Evolutionary conservation across 2,888 invertebrate species (phyloP).

Genomic region (Galerucella calmariensis): DNA sequence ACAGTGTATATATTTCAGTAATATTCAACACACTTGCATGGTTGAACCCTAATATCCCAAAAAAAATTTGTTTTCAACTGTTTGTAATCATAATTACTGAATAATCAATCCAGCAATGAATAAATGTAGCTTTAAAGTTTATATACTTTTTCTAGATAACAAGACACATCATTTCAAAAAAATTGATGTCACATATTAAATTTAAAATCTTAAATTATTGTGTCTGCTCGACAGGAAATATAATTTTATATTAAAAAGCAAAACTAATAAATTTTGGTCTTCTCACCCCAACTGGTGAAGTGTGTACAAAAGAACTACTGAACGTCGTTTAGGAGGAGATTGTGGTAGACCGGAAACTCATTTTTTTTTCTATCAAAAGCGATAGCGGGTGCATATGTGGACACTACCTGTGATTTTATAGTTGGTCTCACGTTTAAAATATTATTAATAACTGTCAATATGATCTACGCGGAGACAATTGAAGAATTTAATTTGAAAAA

Average conservation of each 20-base stretch:
- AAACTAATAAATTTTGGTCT: constrained; percentile 39
- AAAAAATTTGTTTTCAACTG: no score
- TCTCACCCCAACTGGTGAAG: constrained; percentile 40
- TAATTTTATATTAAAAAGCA: constrained; percentile 26
- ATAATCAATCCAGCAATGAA: no score
- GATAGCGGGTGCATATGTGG: constrained; percentile 22
- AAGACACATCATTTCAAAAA: not conserved
- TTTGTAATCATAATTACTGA: no score
- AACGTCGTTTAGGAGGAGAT: constrained; percentile 34
- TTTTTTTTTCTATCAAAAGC: constrained; percentile 46
- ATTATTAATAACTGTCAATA: constrained; percentile 7
- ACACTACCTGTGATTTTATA: constrained; percentile 45
- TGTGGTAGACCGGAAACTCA: constrained; percentile 51
- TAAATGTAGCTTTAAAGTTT: not conserved
- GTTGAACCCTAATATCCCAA: no score
- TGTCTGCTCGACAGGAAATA: constrained; percentile 24
- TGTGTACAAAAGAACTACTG: constrained; percentile 31
- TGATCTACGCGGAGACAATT: not conserved
- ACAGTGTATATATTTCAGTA: no score
- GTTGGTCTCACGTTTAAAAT: constrained; percentile 38
- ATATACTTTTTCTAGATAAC: not conserved
- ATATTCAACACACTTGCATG: no score
- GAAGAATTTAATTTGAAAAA: no score
- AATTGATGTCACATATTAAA: not conserved
- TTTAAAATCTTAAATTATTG: constrained; percentile 14